phyloP scores from a whole-genome alignment of 2,113 vertebrate genomes.

The Vombatus ursinus region DNA sequence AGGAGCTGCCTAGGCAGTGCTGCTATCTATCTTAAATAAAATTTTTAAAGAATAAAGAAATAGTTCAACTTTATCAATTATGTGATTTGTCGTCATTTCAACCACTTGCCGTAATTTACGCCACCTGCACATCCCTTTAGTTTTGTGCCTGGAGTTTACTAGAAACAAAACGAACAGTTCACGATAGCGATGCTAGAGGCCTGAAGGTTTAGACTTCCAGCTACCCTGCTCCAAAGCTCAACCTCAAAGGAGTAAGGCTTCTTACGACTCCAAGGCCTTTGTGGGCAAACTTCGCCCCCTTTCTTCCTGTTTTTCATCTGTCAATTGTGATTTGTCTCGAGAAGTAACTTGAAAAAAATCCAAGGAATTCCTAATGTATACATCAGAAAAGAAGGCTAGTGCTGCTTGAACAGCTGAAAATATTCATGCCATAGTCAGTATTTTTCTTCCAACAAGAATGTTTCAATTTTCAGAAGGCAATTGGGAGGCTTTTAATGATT shows the following conservation, averaged over 20 bases:
- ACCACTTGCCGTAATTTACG: neutral
- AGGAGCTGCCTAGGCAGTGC: constrained; percentile 55
- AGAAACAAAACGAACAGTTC: constrained; percentile 57
- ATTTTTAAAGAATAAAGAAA: constrained; percentile 57
- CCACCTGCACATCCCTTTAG: constrained; percentile 21
- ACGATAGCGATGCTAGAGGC: constrained; percentile 51
- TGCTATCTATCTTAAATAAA: constrained; percentile 62
- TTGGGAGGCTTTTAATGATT: constrained; percentile 5
- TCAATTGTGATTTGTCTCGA: constrained; percentile 33
- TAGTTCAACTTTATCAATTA: constrained; percentile 37
- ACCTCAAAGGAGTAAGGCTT: neutral
- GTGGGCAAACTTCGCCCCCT: neutral
- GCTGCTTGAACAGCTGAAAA: neutral
- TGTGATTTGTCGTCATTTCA: constrained; percentile 18
- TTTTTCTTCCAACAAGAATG: constrained; percentile 3
- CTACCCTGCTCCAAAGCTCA: neutral
- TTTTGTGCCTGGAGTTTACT: constrained; percentile 52
- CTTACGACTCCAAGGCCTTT: neutral
- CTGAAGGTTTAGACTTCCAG: constrained; percentile 2
- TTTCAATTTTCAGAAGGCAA: constrained; percentile 23
- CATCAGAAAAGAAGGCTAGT: neutral
- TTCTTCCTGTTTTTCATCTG: constrained; percentile 18
- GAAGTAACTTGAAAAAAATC: constrained; percentile 45
- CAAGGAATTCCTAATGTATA: neutral
- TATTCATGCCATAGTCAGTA: neutral